Base-by-base conservation (phyloP, 1,140 invertebrate genomes). In the Conus ventricosus region DNA sequence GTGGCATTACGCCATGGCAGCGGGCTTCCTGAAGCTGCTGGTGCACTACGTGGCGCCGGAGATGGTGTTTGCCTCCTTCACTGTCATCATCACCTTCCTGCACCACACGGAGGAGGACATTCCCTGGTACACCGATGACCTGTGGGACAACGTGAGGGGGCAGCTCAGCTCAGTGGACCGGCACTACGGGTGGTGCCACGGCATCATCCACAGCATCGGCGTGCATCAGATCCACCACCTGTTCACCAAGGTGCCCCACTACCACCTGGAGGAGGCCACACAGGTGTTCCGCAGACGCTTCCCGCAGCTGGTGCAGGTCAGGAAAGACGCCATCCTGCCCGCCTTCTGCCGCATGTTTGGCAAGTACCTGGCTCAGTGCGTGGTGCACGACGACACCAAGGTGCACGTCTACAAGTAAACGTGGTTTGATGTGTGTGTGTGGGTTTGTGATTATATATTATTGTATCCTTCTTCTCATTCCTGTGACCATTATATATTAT, bases 161-260 rank as follows among this genome's bases (percentile, higher is more conserved):
- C 95, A 95, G 88, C 91, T 95, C 20, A 95, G 95, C 67, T 95
- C 95, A 11, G 92, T 96, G 53, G 95, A 96, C 89, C 91, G 95
- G 20, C 78, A 93, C 75, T 96, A 96, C 85, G 95, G 95, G 11
- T 93, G 94, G 89, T 95, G 94, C 81, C 95, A 95, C 88, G 92
- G 93, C 67, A 87, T 94, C n/a, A 94, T 95, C 84, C 95, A 96
- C 92, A 95, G 94, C 90, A 95, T 95, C 53, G 93, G 93, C 84
- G 94, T 93, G 4, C 95, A 96, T 90, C 95, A 96, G 71, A 94
- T 95, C 76, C 95, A 96, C 89, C 95, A 96, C 88, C 92, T 96
- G 85, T 96, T 96, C 90, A 92, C 95, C 13, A 94, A 93, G 85
- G 92, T 96, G 53, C 95, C 95, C 10, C 95, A 96, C 90, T 96